Evolutionary conservation across 2,888 invertebrate genomes (phyloP), one percentile per base, ranked within the genome.

Genomic region (Acleris emargana): DNA sequence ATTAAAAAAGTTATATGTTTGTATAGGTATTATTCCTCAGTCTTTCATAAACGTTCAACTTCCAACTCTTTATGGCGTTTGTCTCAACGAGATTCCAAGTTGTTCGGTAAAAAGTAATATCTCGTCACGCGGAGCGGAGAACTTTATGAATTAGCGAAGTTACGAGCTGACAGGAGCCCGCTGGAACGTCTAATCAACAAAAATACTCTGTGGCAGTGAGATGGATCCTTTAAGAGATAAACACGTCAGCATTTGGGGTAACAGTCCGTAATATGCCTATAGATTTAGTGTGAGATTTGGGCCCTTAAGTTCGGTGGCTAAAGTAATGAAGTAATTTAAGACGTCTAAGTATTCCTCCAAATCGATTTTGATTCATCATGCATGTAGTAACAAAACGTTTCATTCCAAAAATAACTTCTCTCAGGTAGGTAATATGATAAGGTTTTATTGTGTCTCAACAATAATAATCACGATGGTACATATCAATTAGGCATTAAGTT

Each of bases 141-240:
- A 67, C 53, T 67, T 67, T 67, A 62, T 49, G 58, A 67, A 67
- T 67, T 62, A 67, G 58, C 50, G 22, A 54, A 62, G 62, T 67
- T 67, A 58, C 61, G 47, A 62, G 53, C 58, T 32, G 54, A 62
- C 67, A 62, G 53, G 53, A 52, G 52, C 45, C 53, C 47, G 62
- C 42, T 53, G 22, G 43, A 53, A 45, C 55, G 58, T 54, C 55
- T 55, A 38, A 55, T 49, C 62, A 62, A 50, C 47, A 25, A 49
- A 55, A 55, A 55, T 55, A 62, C 38, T 20, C 25, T 13, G 52
- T 25, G 53, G 43, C 22, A n/a, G 18, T 13, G 25, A 20, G 47
- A 43, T 25, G 45, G 20, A 11, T 42, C 22, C 20, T 54, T 20
- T 32, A 54, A 43, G 43, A 43, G 43, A 43, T 38, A 38, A n/a